Evolutionary conservation across 2,888 invertebrate species (phyloP), one percentile per base, ranked within the genome.

Genomic region (Trachelus troglodyta): DNA sequence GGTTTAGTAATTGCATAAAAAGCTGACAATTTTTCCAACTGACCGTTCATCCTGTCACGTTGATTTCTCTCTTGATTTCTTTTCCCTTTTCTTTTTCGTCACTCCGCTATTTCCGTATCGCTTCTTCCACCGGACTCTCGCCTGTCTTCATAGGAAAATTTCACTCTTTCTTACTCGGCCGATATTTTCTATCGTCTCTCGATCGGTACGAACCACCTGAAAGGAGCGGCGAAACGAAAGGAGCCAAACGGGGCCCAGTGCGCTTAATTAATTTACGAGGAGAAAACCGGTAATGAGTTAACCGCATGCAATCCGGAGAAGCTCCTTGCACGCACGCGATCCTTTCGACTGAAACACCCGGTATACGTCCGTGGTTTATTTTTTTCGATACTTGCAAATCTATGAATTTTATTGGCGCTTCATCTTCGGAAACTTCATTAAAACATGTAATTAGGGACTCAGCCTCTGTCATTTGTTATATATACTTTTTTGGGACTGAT

Each of bases 201-300:
- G 37, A 37, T 37, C 12, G 37, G 3, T 15, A 3, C 37, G 12
- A 4, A 15, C 1, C 37, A 4, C 12, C 37, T 0, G 37, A 12
- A 15, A 37, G 37, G 37, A 15, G 37, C 37, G 37, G 37, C 37
- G 0, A 37, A 15, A 37, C 37, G 1, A 37, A 37, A 4, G 37
- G 37, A 0, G 37, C 37, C 37, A 37, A 37, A 37, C 12, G 37
- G 37, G 37, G 37, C 37, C 37, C 37, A 4, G 37, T 37, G 37
- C 37, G 37, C 37, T 37, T 89, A 88, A 88, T 88, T 89, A 89
- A 88, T 88, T 88, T 87, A 87, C 86, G 83, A 83, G 85, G 87
- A 88, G 88, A 87, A 88, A 88, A 86, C 84, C 85, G 85, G 87
- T 89, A 88, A 88, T 87, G 88, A 88, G 88, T 86, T 84, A 69